These are phyloP conservation scores for Scytalopus superciliaris DNA, from an alignment of 2,113 vertebrate species.

Conservation along the genomic window DNA sequence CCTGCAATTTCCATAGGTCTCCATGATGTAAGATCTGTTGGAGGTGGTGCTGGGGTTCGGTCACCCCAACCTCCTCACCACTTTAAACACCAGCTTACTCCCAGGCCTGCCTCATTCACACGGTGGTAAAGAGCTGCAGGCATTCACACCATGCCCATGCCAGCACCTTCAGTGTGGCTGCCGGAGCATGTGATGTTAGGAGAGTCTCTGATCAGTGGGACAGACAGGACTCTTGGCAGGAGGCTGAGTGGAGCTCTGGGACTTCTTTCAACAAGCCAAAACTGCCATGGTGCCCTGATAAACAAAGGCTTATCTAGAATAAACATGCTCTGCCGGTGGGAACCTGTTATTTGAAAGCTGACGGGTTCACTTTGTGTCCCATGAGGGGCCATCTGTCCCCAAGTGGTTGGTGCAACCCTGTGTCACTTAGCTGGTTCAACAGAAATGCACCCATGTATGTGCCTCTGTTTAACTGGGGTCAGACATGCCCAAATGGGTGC, in stretches of 20 bases:
- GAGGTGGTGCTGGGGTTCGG: background rate
- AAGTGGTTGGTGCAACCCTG: background rate
- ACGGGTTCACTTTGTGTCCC: background rate
- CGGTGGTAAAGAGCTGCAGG: background rate
- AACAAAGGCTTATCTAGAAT: background rate
- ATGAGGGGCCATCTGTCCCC: background rate
- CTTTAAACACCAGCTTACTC: background rate
- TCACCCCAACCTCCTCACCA: background rate
- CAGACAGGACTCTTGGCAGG: background rate
- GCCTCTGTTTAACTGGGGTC: background rate
- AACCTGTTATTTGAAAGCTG: background rate
- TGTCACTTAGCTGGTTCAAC: background rate
- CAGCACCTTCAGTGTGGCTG: background rate
- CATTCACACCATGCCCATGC: fast-evolving
- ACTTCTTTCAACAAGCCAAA: background rate
- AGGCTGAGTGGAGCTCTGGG: background rate
- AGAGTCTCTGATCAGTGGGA: fast-evolving
- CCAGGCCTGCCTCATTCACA: background rate
- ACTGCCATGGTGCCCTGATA: background rate
- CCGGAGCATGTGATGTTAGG: fast-evolving
- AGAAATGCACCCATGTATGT: fast-evolving
- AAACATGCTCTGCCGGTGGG: background rate
- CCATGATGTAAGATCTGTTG: fast-evolving
- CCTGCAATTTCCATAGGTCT: background rate
- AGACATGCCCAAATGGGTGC: background rate